Evolutionary conservation across 2,797 vertebrate species (phyloP), one percentile per base, ranked within the genome.

Genomic region (Odontamblyopus lacepedii): DNA sequence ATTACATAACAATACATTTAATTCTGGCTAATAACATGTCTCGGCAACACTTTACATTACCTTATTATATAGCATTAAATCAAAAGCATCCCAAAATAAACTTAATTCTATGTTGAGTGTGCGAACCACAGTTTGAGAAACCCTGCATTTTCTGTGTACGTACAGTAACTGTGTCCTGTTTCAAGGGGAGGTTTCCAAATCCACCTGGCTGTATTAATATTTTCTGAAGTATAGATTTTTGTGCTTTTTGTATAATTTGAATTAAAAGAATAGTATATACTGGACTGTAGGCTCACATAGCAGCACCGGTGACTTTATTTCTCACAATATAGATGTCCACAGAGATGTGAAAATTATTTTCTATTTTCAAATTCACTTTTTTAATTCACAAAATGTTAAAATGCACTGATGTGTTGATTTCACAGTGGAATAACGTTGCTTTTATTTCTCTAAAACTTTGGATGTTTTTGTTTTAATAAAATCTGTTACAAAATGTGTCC

Each of bases 401-500:
- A 83, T 75, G 72, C 79, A 87, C 84, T 76, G 73, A 77, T 32
- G 68, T 76, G 78, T 77, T 71, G 67, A 83, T 74, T 85, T 87
- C 80, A 77, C 73, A 83, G 81, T 78, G 73, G 85, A 87, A 44
- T 78, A 73, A 26, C 63, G 84, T 86, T 85, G 87, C 84, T 89
- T 88, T 84, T 76, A 55, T 77, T 85, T 75, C 63, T 87, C 78
- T 87, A 81, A 88, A 75, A 85, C 73, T 88, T 87, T 88, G 73
- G 85, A 89, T 88, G 88, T 90, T 86, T 79, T 87, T 86, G 77
- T 90, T 90, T 87, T 82, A 84, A 87, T 85, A 85, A 85, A 78
- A 73, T 72, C 71, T 59, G 16, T 62, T 13, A 73, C 8, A 35
- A 63, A 68, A 71, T 57, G 72, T 55, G 2, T 67, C 18, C 75